These are phyloP conservation scores for Fukomys damarensis DNA, from an alignment of 2,113 vertebrate genomes.

Conservation along the genomic window DNA sequence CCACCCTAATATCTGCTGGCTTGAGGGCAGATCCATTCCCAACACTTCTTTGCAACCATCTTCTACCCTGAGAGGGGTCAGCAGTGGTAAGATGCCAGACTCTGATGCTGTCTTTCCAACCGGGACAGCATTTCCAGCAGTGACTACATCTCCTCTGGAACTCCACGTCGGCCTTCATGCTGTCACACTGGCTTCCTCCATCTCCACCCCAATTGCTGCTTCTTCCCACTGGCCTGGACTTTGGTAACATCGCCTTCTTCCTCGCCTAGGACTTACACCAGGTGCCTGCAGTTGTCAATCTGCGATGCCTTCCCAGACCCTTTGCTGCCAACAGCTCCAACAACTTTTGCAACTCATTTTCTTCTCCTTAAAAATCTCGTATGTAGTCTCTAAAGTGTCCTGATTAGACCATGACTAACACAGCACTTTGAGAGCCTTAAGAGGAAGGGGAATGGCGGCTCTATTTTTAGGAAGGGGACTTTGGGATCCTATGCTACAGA, in stretches of 20 bases:
- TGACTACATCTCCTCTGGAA: background rate
- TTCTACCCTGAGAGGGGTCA: background rate
- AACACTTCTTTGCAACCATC: background rate
- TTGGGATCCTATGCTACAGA: background rate
- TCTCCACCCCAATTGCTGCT: too few species aligned
- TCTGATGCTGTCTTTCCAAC: background rate
- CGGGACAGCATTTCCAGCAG: background rate
- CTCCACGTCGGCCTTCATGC: background rate
- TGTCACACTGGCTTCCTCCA: background rate
- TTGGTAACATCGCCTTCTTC: background rate
- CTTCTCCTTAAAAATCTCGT: background rate
- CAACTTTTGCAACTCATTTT: background rate
- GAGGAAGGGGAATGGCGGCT: background rate
- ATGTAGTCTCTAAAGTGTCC: too few species aligned
- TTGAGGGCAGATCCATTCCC: background rate
- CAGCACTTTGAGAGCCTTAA: background rate
- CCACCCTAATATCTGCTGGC: background rate
- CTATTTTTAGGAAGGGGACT: background rate
- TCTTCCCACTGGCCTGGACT: background rate
- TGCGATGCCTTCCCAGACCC: background rate
- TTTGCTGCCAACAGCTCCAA: background rate
- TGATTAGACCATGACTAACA: background rate
- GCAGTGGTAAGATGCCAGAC: background rate
- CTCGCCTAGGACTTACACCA: background rate
- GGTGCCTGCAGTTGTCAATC: background rate